phyloP scores from a whole-genome alignment of 2,797 vertebrate species.

The Prunella strophiata region DNA sequence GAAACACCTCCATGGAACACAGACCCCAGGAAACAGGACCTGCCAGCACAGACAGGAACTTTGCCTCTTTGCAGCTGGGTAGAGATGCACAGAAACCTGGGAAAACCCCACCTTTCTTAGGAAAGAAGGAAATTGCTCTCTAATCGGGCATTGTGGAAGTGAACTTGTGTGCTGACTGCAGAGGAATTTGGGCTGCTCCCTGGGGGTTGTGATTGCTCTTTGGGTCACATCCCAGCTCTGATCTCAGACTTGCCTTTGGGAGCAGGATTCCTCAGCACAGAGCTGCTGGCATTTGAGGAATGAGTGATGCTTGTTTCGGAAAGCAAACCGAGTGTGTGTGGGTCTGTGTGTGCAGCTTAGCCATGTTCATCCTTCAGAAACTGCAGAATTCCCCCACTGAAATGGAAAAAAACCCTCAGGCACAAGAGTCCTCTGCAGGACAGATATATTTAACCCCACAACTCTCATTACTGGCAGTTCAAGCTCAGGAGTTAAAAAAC shows the following conservation, averaged over 20 bases:
- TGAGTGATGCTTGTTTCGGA: not conserved
- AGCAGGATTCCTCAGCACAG: conserved; percentile 13
- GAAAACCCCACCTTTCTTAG: not conserved
- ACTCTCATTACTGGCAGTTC: not conserved
- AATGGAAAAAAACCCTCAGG: not conserved
- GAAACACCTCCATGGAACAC: not conserved
- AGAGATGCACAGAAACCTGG: not conserved
- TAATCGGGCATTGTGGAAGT: not conserved
- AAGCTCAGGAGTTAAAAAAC: not conserved
- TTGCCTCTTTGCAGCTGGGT: not conserved
- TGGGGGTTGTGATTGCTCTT: not conserved
- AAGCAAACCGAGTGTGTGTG: not conserved
- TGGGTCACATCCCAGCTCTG: conserved; percentile 53
- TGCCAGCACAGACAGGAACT: not conserved
- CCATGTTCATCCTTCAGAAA: not conserved
- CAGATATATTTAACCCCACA: not conserved
- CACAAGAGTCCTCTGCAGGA: not conserved
- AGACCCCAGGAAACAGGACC: not conserved
- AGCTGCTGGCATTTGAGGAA: conserved; percentile 51
- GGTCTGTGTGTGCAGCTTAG: not conserved
- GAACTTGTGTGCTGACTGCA: conserved; percentile 9
- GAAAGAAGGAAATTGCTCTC: conserved; percentile 12
- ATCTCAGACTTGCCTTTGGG: conserved; percentile 23
- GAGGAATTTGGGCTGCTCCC: conserved; percentile 39
- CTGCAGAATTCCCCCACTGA: not conserved